Evolutionary conservation across 2,113 vertebrate genomes (phyloP), one percentile per base, ranked within the genome.

Genomic region (Cephalopterus ornatus): DNA sequence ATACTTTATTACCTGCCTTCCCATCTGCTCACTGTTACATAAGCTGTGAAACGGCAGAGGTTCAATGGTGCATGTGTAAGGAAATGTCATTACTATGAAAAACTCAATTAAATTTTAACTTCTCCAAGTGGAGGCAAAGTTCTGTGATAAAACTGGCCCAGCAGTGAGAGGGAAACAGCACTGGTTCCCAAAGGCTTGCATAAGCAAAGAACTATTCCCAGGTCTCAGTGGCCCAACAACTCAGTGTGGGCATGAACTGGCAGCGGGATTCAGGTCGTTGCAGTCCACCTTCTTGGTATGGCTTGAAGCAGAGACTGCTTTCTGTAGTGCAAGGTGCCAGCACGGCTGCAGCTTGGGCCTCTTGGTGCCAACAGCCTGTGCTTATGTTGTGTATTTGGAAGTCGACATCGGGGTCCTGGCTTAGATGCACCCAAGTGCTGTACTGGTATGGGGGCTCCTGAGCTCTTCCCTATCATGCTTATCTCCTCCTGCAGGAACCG

Each of bases 211-310:
- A 27, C 41, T 37, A 32, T 46, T 81, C 63, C 46, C 46, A 27
- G 8, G 30, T 66, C 41, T 59, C 62, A 24, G 0, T 3, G 35
- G 75, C 42, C 78, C 44, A 42, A 15, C 56, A 39, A 1, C 41
- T 59, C 4, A 18, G 49, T 0, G 0, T 0, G 0, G 30, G 50
- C 2, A 4, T 12, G 12, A 62, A 17, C 27, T 30, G 53, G 39
- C n/a, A 44, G 63, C 0, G 1, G 42, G 55, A 53, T 41, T 85
- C 41, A 41, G 50, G 41, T 84, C 2, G 0, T 9, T 55, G 55
- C 3, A 3, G 68, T 26, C 37, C 67, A 74, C 61, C 46, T 21
- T 62, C 58, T 87, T 37, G 28, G 59, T n/a, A 58, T 1, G 2
- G 23, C 37, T 19, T 26, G 46, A 61, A 74, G 68, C 23, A 79